Percentiles rank a stretch among this genome's conserved stretches.
Evolutionary conservation across 2,113 vertebrate genomes (phyloP).

Genomic region (Ictalurus punctatus): DNA sequence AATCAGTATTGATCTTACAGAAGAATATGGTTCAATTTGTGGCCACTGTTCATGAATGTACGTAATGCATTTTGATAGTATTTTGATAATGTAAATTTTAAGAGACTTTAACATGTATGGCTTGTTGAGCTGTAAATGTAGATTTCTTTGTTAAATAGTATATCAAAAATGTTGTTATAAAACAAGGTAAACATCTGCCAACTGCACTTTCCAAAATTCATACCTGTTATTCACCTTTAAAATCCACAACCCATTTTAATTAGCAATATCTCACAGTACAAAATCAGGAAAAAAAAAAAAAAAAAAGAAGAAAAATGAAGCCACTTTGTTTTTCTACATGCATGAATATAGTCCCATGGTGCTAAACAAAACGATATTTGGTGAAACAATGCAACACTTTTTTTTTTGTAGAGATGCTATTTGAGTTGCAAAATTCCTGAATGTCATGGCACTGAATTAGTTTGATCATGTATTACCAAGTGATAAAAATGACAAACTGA

Average conservation of each 20-base stretch:
- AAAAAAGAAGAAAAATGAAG: background rate
- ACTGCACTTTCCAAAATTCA: background rate
- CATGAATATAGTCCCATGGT: background rate
- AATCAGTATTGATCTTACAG: background rate
- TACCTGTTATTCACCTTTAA: background rate
- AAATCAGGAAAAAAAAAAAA: background rate
- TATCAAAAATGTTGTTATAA: background rate
- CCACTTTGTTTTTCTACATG: background rate
- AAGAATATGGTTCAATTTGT: background rate
- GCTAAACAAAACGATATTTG: background rate
- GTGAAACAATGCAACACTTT: too few species aligned
- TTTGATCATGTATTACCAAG: too few species aligned
- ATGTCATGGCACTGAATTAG: too few species aligned
- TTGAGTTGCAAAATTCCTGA: too few species aligned
- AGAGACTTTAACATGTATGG: background rate
- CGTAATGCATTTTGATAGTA: background rate
- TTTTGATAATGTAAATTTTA: background rate
- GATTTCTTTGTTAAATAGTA: background rate
- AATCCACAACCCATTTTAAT: background rate
- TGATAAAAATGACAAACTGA: too few species aligned
- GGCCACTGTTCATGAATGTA: background rate
- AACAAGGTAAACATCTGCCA: background rate
- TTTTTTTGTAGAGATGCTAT: too few species aligned
- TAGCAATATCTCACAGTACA: background rate
- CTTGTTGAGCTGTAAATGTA: background rate